Base-by-base conservation (phyloP, 2,797 vertebrate genomes). In the Gymnocypris eckloni region DNA sequence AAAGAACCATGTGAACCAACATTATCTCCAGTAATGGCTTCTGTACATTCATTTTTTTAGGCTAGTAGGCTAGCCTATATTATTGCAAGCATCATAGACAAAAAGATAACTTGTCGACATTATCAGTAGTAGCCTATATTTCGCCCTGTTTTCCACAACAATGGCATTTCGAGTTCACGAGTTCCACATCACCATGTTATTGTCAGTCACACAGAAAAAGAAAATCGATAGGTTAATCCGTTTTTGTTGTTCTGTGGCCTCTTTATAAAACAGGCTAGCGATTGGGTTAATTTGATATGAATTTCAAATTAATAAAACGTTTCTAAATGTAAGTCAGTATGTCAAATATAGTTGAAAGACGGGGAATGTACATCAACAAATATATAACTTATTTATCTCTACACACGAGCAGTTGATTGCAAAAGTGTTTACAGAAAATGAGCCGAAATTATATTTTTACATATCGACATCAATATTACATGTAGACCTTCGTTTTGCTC, bases 151-250 rank as follows among this genome's bases (percentile, higher is more conserved):
- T 66, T 52, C 59, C 20, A 15, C 28, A 76, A 52, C 56, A 83
- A 39, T 41, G 33, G n/a, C 28, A 64, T 7, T 45, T 37, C 25
- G 6, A 25, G 41, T 37, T 9, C 15, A 39, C 64, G 39, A 22
- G 18, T 77, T 77, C 20, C 15, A 83, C 50, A 64, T 25, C 54
- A n/a, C 70, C 25, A 43, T 18, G 15, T 84, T 54, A 54, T 64
- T 54, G 45, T 54, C 72, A 54, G 16, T 69, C 73, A 77, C 41
- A 76, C 22, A 76, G 43, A 52, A 52, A 77, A 67, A 10, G 0
- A 6, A 67, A 77, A 66, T 77, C 45, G 33, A 67, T 28, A 8
- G 22, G n/a, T 84, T 71, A 61, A 43, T 61, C 39, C 10, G 69
- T 7, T 59, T 33, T 61, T 54, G 28, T 37, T 25, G 45, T 67